A percentile compares a stretch with the other conserved stretches of the same genome.
These are phyloP conservation scores for Synanceia verrucosa DNA, from an alignment of 2,797 vertebrate genomes.

Conservation along the genomic window DNA sequence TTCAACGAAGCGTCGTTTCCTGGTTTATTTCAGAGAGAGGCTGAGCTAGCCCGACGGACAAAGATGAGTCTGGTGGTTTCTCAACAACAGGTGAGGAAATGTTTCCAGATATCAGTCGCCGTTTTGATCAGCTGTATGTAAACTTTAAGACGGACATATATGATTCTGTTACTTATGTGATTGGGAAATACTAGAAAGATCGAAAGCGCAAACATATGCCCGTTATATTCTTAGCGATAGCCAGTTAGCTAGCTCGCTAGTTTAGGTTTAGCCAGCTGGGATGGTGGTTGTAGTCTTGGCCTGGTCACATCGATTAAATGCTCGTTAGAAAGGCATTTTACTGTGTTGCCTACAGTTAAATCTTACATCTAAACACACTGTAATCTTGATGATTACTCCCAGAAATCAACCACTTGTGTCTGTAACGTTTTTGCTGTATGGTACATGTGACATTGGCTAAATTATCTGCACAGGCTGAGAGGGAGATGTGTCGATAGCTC, in stretches of 20 bases:
- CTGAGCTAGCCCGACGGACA: conserved; percentile 27
- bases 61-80: conserved; percentile 74
- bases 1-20: conserved; percentile 5
- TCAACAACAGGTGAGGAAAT: conserved; percentile 69
- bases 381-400: accelerated
- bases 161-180: accelerated
- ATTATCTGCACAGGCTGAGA: neutral
- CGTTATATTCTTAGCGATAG: conserved; percentile 54
- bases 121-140: neutral
- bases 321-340: neutral
- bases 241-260: conserved; percentile 44
- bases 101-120: neutral
- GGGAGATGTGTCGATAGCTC: neutral
- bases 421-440: accelerated
- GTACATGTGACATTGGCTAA: too few relatives aligned
- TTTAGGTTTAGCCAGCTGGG: conserved; percentile 10
- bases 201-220: neutral
- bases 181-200: accelerated
- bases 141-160: neutral
- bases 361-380: accelerated
- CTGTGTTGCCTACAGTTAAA: neutral
- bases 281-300: conserved; percentile 5
- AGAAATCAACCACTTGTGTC: neutral
- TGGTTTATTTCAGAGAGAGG: conserved; percentile 12
- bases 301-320: neutral